Evolutionary conservation across 2,888 invertebrate species (phyloP).

Genomic region (Hypomecis atomaria): DNA sequence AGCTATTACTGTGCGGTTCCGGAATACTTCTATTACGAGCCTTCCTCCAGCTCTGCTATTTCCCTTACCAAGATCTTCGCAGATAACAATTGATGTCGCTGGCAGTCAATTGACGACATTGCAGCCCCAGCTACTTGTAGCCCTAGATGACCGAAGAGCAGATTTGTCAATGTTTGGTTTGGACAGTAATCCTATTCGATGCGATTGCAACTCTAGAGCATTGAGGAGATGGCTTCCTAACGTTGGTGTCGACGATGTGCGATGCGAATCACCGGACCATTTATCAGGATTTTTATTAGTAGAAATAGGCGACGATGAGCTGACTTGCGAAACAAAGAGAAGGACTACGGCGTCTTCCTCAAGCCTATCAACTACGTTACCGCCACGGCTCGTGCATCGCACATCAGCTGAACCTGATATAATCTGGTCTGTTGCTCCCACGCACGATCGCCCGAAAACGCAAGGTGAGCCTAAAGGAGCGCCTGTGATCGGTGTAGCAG

Average conservation of each 20-base stretch:
- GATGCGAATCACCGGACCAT: slow-evolving; percentile 89
- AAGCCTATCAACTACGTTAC: slow-evolving; percentile 72
- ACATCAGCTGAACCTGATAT: slow-evolving; percentile 93
- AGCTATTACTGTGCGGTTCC: slow-evolving; percentile 88
- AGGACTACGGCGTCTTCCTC: slow-evolving; percentile 79
- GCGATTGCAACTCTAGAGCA: slow-evolving; percentile 93
- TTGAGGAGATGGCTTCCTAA: slow-evolving; percentile 91
- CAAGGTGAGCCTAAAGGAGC: slow-evolving; percentile 86
- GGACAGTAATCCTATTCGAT: slow-evolving; percentile 91
- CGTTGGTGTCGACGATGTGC: slow-evolving; percentile 85
- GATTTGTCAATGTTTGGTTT: slow-evolving; percentile 90
- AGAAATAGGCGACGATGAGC: slow-evolving; percentile 91
- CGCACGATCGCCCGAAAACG: slow-evolving; percentile 85
- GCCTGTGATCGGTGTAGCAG: slow-evolving; percentile 81
- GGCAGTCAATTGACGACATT: slow-evolving; percentile 91
- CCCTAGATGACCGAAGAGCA: slow-evolving; percentile 92
- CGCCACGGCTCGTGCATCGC: slow-evolving; percentile 83
- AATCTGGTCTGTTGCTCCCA: slow-evolving; percentile 94
- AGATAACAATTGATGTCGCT: slow-evolving; percentile 90
- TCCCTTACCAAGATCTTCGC: slow-evolving; percentile 94
- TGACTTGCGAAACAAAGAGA: slow-evolving; percentile 89
- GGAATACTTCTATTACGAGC: slow-evolving; percentile 91
- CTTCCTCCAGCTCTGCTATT: slow-evolving; percentile 93
- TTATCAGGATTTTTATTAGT: slow-evolving; percentile 88
- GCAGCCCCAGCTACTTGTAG: slow-evolving; percentile 90